Evolutionary conservation across 2,113 vertebrate species (phyloP).

Genomic region (Aptenodytes patagonicus): DNA sequence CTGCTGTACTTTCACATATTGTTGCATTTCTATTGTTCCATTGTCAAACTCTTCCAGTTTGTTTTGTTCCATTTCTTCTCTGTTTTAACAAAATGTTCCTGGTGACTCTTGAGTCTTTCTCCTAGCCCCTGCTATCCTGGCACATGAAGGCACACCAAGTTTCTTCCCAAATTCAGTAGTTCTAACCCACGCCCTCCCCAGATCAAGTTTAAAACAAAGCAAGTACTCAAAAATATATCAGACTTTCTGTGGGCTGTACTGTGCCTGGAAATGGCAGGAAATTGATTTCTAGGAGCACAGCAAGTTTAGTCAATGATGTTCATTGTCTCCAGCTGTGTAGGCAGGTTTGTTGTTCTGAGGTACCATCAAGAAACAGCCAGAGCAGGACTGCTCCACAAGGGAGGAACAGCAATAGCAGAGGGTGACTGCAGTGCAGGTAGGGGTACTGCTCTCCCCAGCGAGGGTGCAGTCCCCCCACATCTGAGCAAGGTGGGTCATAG

Average conservation of each 20-base stretch:
- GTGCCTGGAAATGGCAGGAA: background rate
- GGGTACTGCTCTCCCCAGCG: background rate
- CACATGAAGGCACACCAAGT: background rate
- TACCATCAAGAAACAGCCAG: background rate
- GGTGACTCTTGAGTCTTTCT: background rate
- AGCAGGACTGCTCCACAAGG: background rate
- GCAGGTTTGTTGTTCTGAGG: background rate
- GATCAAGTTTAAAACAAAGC: background rate
- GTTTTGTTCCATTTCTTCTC: background rate
- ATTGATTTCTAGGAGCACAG: background rate
- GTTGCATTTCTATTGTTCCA: background rate
- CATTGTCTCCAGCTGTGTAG: background rate
- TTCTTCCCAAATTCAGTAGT: background rate
- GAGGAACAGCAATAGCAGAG: background rate
- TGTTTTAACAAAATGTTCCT: background rate
- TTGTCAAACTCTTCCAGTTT: background rate
- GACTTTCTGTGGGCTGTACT: background rate
- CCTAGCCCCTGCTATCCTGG: background rate
- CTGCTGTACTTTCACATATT: background rate
- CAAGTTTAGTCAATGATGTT: background rate
- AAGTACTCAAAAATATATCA: background rate
- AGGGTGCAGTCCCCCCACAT: background rate
- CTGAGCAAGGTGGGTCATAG: background rate
- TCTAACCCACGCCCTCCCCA: background rate
- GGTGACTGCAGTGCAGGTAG: background rate